Conservation (phyloP, 1,140 invertebrate genomes). For the Camponotus pennsylvanicus region DNA sequence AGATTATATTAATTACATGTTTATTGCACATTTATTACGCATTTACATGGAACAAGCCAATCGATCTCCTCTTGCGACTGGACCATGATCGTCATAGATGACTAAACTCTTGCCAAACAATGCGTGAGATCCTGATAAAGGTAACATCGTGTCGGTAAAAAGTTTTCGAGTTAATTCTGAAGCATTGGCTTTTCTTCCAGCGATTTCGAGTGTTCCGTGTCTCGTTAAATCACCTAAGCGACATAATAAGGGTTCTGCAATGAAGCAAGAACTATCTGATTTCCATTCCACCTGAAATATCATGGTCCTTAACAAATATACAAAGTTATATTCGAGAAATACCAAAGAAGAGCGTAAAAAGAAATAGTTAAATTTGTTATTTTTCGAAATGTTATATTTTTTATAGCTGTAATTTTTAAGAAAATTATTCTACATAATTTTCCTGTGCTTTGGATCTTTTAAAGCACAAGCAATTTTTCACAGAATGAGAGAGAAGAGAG, state of each 20-base stretch:
- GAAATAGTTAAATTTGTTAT: not conserved
- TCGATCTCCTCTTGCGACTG: conserved; percentile 94
- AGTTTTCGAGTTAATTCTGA: conserved; percentile 90
- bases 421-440: not conserved
- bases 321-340: not conserved
- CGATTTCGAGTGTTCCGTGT: conserved; percentile 91
- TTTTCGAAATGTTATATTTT: not conserved
- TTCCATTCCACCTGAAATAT: conserved; percentile 84
- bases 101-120: conserved; percentile 95
- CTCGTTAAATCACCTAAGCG: conserved; percentile 91
- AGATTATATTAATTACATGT: not conserved
- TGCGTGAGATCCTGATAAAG: conserved; percentile 91
- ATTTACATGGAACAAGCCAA: conserved; percentile 94
- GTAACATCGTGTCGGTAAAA: conserved; percentile 92
- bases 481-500: too few relatives aligned
- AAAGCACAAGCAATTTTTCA: too few relatives aligned
- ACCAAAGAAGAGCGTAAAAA: not conserved
- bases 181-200: conserved; percentile 90
- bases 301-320: conserved; percentile 4
- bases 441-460: too few relatives aligned
- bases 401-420: not conserved
- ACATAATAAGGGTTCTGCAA: conserved; percentile 87
- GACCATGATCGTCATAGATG: conserved; percentile 95
- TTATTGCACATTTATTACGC: not conserved
- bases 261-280: conserved; percentile 85